Base-by-base conservation (phyloP, 2,888 invertebrate genomes). In the Agonopterix heracliana region DNA sequence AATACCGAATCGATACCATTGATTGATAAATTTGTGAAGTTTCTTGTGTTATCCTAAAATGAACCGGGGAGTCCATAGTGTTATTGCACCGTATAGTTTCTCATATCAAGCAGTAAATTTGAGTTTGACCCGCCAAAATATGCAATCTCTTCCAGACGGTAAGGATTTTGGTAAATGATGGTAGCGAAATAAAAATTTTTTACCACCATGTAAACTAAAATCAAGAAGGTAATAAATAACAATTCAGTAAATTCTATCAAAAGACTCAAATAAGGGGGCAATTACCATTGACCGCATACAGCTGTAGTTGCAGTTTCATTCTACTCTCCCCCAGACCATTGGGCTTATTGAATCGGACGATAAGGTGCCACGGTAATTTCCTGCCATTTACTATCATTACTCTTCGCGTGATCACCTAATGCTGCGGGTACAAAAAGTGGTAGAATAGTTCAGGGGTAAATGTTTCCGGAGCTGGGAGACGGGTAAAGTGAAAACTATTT, bases 321-420 rank as follows among this genome's bases (percentile, higher is more conserved):
- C 84, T 86, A 72, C 73, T 66, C 78, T 72, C 78, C 80, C 71
- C 69, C 65, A 13, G 41, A 44, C 71, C 73, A 74, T 76, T 68
- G 74, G 74, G 75, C 79, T 86, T 84, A 88, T 88, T 88, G 86
- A 88, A 87, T 86, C 73, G 74, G 60, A 76, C 80, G 86, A 86
- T 87, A 87, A 88, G 87, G 83, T 79, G 77, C 72, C 78, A 63
- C 79, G 63, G 87, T 87, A 82, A 87, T 87, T 87, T 83, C 84
- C 83, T 75, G 78, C 78, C 82, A 87, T 88, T 87, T 83, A 78
- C 77, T 68, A 78, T 72, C 78, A 82, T 80, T 85, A 84, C 80
- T 82, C 78, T 76, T 71, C 67, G 73, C 65, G 70, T 71, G 79
- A 81, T 80, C 78, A 74, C 64, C 71, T 66, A 70, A 69, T 59